Evolutionary conservation across 1,140 invertebrate genomes (phyloP), one percentile per base, ranked within the genome.

Genomic region (Drosophila tropicalis): DNA sequence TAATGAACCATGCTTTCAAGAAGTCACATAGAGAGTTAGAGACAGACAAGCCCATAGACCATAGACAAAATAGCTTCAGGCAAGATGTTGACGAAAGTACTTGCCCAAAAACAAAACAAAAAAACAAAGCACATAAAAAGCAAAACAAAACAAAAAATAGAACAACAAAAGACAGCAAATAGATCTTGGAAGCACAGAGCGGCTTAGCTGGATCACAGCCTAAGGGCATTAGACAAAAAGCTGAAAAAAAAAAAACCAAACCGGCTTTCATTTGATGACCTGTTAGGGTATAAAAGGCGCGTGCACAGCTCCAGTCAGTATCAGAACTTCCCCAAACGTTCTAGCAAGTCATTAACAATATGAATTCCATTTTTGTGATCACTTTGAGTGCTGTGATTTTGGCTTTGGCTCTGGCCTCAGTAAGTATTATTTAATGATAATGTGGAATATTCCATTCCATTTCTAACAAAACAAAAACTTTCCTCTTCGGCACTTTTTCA

Each of bases 361-460:
- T 89, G 84, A 89, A 89, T 67, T 67, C 77, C 39, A 73, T 79
- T 73, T 54, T 81, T 51, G 79, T 90, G 70, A 81, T 85, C 70
- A 60, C 81, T 67, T 70, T 85, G 57, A 68, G 64, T 66, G 77
- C 85, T 63, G n/a, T 78, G 25, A 15, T 90, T 29, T n/a, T 85
- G 57, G 77, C 80, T 62, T 41, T 81, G 63, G 78, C 81, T 57
- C n/a, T 78, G 17, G 70, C 80, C 44, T 29, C 76, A 69, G 84
- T 89, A 68, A 90, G 84, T 15, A 47, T 80, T 9, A 15, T 17
- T 5, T 17, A 5, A 39, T 12, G 12, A 39, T 17, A 32, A 39
- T 17, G 15, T 56, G 5, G 13, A 12, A 56, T 51, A 51, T 51
- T 51, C 44, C 44, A 51, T 51, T 19, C 0, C n/a, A 9, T 39